Percentiles rank a stretch among this genome's conserved stretches.
Evolutionary conservation across 2,888 invertebrate genomes (phyloP).

Genomic region (Creontiades dilutus): DNA sequence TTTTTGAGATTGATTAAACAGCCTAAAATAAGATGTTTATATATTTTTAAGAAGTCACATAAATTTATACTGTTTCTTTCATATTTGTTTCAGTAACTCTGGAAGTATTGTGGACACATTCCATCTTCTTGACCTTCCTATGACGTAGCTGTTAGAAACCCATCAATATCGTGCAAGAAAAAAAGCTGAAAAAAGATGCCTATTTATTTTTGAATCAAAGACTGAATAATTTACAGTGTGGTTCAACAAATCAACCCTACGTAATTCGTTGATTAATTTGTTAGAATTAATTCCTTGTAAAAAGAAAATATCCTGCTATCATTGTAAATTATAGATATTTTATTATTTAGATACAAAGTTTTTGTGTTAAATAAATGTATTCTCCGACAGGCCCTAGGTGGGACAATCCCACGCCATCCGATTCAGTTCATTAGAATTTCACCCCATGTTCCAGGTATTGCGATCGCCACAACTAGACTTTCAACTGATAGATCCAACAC

Average conservation of each 20-base stretch:
- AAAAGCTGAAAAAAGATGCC: constrained; percentile 45
- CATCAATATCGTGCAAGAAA: constrained; percentile 18
- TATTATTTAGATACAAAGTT: constrained; percentile 61
- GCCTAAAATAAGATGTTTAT: too few species aligned
- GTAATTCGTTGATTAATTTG: constrained; percentile 9
- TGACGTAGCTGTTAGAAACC: constrained; percentile 50
- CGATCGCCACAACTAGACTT: too few species aligned
- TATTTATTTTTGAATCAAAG: constrained; percentile 66
- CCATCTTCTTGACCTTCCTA: constrained; percentile 48
- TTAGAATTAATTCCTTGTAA: constrained; percentile 60
- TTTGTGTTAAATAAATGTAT: constrained; percentile 58
- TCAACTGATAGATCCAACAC: too few species aligned
- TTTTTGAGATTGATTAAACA: too few species aligned
- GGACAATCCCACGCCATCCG: constrained; percentile 46
- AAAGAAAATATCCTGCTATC: constrained; percentile 48
- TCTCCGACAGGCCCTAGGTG: constrained; percentile 65
- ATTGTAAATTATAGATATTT: constrained; percentile 70
- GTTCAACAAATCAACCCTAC: constrained; percentile 29
- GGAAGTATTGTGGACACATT: constrained; percentile 48
- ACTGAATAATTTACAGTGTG: constrained; percentile 71
- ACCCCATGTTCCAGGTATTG: constrained; percentile 7
- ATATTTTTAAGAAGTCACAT: too few species aligned
- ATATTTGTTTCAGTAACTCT: constrained; percentile 49
- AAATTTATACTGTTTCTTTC: too few species aligned
- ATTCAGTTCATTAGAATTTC: constrained; percentile 29